These are phyloP conservation scores for Trachelus troglodyta DNA, from an alignment of 2,888 invertebrate genomes.

Conservation along the genomic window DNA sequence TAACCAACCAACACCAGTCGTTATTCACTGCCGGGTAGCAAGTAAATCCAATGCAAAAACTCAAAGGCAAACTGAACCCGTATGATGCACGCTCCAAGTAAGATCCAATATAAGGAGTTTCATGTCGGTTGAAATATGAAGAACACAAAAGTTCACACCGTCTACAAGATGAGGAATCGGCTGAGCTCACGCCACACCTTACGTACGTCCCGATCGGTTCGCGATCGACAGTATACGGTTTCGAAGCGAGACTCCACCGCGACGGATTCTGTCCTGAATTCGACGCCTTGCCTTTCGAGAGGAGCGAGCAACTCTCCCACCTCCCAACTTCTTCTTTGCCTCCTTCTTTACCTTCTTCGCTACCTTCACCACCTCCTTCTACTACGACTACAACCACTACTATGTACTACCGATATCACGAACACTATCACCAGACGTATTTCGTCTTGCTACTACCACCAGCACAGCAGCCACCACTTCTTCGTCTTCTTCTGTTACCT, in stretches of 20 bases:
- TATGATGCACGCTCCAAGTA: background rate
- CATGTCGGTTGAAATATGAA: background rate
- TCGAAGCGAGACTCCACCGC: conserved; percentile 32
- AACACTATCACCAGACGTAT: background rate
- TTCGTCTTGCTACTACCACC: background rate
- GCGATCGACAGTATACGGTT: conserved; percentile 43
- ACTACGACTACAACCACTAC: background rate
- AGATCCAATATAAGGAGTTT: background rate
- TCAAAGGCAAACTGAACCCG: background rate
- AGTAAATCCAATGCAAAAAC: background rate
- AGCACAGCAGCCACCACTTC: conserved; percentile 8
- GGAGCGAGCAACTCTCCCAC: conserved; percentile 12
- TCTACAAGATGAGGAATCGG: background rate
- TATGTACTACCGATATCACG: background rate
- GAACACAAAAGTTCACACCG: background rate
- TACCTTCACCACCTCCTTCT: conserved; percentile 2
- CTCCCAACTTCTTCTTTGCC: background rate
- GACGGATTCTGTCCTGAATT: conserved; percentile 56
- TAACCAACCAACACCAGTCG: background rate
- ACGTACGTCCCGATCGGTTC: conserved; percentile 37
- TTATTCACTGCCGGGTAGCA: background rate
- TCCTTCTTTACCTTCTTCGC: conserved; percentile 1
- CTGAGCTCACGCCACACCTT: conserved; percentile 51
- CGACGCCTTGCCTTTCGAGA: conserved; percentile 38
- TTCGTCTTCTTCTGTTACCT: conserved; percentile 15